phyloP scores from a whole-genome alignment of 2,888 invertebrate species.

The Parnassius apollo region DNA sequence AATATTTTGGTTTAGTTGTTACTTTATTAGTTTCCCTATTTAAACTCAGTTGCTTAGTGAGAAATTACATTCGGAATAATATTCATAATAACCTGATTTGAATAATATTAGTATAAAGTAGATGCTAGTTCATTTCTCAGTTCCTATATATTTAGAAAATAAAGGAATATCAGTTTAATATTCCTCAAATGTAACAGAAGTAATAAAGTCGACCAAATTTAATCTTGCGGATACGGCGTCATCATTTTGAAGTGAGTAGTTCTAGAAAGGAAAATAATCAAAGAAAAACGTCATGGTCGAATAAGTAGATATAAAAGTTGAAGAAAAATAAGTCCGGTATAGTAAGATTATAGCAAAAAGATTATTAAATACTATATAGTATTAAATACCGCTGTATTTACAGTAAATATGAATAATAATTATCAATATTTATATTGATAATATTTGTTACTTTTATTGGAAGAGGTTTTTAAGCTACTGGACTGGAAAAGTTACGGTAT shows the following conservation, averaged over 20 bases:
- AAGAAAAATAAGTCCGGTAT: constrained; percentile 14
- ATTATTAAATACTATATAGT: constrained; percentile 10
- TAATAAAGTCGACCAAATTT: constrained; percentile 22
- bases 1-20: no score
- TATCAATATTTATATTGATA: no score
- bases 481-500: no score
- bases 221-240: constrained; percentile 24
- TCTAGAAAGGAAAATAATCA: constrained; percentile 23
- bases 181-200: constrained; percentile 17
- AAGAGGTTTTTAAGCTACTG: no score
- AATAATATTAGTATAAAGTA: no score
- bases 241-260: constrained; percentile 24
- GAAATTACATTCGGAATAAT: no score
- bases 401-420: no score
- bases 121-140: not conserved
- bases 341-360: constrained; percentile 1
- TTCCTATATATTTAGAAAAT: not conserved
- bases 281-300: constrained; percentile 12
- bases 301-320: constrained; percentile 16
- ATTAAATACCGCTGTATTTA: not conserved
- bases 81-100: no score
- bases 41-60: no score
- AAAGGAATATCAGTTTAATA: constrained; percentile 7
- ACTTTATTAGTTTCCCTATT: no score
- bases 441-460: no score